A percentile compares a stretch with the other conserved stretches of the same genome.
These are phyloP conservation scores for Parus major DNA, from an alignment of 2,113 vertebrate species.

Conservation along the genomic window DNA sequence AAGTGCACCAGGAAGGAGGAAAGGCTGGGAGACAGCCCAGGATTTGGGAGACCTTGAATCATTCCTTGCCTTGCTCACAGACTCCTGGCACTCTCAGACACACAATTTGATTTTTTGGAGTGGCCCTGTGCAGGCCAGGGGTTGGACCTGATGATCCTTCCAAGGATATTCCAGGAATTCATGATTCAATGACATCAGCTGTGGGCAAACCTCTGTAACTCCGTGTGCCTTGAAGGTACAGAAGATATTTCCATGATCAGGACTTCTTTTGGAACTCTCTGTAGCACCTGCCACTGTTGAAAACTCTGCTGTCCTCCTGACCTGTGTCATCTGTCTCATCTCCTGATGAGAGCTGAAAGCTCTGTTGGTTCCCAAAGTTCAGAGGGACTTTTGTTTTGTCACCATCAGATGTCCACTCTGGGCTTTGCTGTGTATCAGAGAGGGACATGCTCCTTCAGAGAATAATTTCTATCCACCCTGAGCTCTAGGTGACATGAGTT, in stretches of 20 bases:
- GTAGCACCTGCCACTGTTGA: rapidly evolving
- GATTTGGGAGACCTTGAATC: background rate
- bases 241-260: background rate
- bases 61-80: background rate
- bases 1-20: background rate
- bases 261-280: background rate
- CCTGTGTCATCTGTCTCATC: background rate
- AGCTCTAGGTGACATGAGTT: background rate
- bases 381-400: background rate
- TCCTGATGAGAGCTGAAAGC: background rate
- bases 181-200: background rate
- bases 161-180: background rate
- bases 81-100: background rate
- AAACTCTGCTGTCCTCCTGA: background rate
- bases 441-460: background rate
- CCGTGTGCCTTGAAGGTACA: background rate
- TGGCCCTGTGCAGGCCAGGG: background rate
- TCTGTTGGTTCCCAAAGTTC: background rate
- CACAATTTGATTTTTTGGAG: background rate
- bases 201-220: background rate
- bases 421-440: background rate
- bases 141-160: background rate
- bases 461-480: background rate
- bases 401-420: background rate
- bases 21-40: background rate